Conservation (phyloP, 2,797 vertebrate species). For the Cuculus canorus region DNA sequence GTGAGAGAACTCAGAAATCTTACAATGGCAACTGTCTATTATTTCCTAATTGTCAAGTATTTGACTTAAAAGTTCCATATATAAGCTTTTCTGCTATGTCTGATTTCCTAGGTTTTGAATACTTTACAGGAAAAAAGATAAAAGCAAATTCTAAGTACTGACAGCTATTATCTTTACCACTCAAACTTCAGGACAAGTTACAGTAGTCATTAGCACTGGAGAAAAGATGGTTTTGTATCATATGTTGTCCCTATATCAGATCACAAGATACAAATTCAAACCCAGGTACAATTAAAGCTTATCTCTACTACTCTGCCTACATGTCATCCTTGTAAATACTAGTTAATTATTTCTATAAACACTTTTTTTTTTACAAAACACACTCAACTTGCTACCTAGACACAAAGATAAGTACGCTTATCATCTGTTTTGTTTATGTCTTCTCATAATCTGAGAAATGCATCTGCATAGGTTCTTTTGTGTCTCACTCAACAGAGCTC, state of each 20-base stretch:
- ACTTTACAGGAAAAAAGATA: background rate
- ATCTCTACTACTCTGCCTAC: background rate
- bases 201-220: background rate
- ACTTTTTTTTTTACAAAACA: background rate
- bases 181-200: background rate
- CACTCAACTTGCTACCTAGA: background rate
- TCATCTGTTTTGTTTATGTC: background rate
- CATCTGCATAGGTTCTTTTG: background rate
- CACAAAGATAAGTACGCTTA: background rate
- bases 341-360: too few relatives aligned
- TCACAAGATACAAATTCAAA: background rate
- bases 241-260: background rate
- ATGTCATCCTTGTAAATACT: background rate
- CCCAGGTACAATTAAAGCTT: background rate
- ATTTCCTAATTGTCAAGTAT: background rate
- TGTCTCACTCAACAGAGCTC: background rate
- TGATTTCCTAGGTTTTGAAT: background rate
- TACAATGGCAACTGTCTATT: background rate
- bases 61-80: background rate
- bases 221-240: background rate
- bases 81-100: background rate
- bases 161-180: background rate
- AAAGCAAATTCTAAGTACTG: background rate
- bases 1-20: background rate
- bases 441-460: background rate